These are phyloP conservation scores for Galerucella nymphaeae DNA, from an alignment of 2,888 invertebrate species.

Conservation along the genomic window DNA sequence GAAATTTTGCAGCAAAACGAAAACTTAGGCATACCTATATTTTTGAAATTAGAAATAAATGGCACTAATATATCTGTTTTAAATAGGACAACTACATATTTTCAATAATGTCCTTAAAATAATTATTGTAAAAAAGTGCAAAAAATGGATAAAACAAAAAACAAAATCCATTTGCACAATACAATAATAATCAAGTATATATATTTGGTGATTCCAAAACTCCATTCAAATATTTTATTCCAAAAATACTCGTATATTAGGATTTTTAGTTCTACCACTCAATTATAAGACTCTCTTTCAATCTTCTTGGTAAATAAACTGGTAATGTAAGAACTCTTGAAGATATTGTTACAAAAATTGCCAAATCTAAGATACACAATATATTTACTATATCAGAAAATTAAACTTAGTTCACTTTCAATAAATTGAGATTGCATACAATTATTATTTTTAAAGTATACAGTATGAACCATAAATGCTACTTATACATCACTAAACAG, in stretches of 20 bases:
- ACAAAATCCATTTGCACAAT: not conserved
- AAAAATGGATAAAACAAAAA: not conserved
- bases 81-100: not conserved
- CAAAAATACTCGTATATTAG: not conserved
- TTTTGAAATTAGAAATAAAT: not conserved
- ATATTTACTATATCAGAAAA: too few species aligned
- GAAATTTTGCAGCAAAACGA: not conserved
- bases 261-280: not conserved
- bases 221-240: not conserved
- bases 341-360: not conserved
- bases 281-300: not conserved
- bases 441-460: too few species aligned
- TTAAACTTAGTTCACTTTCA: too few species aligned
- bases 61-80: not conserved
- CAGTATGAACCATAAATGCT: too few species aligned
- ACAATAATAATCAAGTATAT: not conserved
- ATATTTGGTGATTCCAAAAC: not conserved
- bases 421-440: too few species aligned
- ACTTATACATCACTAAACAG: too few species aligned
- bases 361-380: not conserved
- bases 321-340: not conserved
- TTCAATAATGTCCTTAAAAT: not conserved
- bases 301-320: not conserved
- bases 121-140: slow-evolving; percentile 2
- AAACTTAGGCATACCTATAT: not conserved